phyloP scores from a whole-genome alignment of 2,888 invertebrate genomes.

The Folsomia candida region DNA sequence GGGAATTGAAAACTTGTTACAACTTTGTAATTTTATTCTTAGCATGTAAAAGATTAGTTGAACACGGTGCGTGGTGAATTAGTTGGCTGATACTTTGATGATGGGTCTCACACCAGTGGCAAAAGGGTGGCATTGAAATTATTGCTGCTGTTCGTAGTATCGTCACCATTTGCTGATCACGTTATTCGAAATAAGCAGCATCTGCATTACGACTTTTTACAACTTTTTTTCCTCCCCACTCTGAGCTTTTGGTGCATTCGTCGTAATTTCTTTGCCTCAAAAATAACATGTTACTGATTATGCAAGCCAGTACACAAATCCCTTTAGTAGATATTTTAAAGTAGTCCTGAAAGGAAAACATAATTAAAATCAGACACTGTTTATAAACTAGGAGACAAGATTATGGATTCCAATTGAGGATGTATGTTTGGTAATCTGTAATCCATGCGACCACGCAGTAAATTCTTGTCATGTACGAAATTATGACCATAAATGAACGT shows the following conservation, averaged over 20 bases:
- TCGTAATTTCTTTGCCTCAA: neutral
- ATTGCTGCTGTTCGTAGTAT: neutral
- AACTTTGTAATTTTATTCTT: slow-evolving; percentile 22
- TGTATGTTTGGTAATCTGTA: too few relatives aligned
- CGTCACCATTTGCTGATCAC: neutral
- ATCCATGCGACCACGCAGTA: too few relatives aligned
- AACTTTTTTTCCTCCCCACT: neutral
- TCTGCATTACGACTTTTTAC: neutral
- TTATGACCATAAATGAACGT: too few relatives aligned
- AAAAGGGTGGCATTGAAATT: slow-evolving; percentile 4
- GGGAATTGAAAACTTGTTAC: slow-evolving; percentile 15
- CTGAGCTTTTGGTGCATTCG: neutral
- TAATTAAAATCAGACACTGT: neutral
- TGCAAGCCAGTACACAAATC: too few relatives aligned
- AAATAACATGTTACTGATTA: neutral
- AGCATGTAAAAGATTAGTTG: slow-evolving; percentile 31
- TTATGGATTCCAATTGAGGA: neutral
- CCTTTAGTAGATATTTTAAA: neutral
- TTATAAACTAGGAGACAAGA: neutral
- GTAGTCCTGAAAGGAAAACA: neutral
- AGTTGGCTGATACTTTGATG: slow-evolving; percentile 9
- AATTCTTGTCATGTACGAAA: too few relatives aligned
- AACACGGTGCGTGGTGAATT: slow-evolving; percentile 14
- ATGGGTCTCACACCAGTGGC: slow-evolving; percentile 5
- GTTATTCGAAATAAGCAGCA: neutral